Conservation (phyloP, 2,113 vertebrate genomes). For the Probosciger aterrimus region DNA sequence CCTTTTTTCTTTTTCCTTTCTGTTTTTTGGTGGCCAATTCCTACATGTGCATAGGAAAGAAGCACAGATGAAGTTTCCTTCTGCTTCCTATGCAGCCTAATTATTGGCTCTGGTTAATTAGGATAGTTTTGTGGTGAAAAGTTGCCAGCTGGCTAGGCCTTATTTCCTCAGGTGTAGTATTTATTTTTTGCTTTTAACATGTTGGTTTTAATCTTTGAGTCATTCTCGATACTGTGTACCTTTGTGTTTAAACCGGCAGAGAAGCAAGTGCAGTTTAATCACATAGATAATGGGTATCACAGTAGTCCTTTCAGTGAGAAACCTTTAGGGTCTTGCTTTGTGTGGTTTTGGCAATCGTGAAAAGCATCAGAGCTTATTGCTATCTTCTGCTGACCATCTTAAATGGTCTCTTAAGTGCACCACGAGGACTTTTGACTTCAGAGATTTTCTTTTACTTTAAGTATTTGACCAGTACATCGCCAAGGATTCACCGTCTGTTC, state of each 20-base stretch:
- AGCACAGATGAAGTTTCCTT: background rate
- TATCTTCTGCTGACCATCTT: accelerated
- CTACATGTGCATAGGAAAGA: background rate
- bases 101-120: background rate
- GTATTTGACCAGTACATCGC: background rate
- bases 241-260: background rate
- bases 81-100: background rate
- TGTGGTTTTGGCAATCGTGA: background rate
- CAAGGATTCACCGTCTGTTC: background rate
- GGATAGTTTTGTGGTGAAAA: background rate
- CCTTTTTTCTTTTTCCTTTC: background rate
- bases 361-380: accelerated
- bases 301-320: background rate
- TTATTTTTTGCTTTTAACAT: background rate
- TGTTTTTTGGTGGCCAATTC: background rate
- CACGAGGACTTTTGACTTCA: background rate
- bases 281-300: background rate
- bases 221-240: background rate
- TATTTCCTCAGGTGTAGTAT: background rate
- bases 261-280: background rate
- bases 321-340: background rate
- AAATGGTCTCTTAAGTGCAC: background rate
- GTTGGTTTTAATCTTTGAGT: background rate
- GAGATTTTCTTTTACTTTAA: background rate
- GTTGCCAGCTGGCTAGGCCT: background rate